Evolutionary conservation across 2,113 vertebrate species (phyloP).

Genomic region (Mustela nigripes): DNA sequence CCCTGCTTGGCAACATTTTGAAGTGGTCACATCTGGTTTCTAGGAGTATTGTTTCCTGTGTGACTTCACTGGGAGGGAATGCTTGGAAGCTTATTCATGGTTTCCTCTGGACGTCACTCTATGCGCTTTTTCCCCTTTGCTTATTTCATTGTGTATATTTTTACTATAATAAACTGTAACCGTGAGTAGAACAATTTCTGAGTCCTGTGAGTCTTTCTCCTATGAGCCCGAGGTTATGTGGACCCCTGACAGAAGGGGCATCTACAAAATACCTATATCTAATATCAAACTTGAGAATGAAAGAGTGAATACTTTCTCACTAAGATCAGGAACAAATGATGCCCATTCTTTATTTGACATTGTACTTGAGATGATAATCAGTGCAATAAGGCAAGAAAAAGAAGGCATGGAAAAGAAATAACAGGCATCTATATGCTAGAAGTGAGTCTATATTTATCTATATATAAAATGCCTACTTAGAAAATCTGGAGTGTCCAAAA

Average conservation of each 20-base stretch:
- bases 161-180: slow-evolving; percentile 56
- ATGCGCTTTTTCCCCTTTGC: background rate
- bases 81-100: background rate
- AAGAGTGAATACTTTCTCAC: background rate
- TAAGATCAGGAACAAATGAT: background rate
- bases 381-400: slow-evolving; percentile 7
- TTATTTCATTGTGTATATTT: slow-evolving; percentile 10
- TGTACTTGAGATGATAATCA: background rate
- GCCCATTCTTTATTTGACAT: background rate
- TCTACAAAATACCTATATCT: background rate
- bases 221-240: background rate
- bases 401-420: background rate
- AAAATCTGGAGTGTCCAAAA: slow-evolving; percentile 11
- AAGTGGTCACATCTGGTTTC: background rate
- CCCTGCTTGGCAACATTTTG: background rate
- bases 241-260: background rate
- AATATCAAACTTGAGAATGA: background rate
- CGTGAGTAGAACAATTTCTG: slow-evolving; percentile 19
- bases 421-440: background rate
- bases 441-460: background rate
- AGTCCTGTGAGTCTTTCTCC: slow-evolving; percentile 19
- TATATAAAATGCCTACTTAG: background rate
- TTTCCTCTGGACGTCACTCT: background rate
- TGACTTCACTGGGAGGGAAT: background rate
- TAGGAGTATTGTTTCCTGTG: background rate